These are phyloP conservation scores for Drosophila antonietae DNA, from an alignment of 2,888 invertebrate species.

Conservation along the genomic window DNA sequence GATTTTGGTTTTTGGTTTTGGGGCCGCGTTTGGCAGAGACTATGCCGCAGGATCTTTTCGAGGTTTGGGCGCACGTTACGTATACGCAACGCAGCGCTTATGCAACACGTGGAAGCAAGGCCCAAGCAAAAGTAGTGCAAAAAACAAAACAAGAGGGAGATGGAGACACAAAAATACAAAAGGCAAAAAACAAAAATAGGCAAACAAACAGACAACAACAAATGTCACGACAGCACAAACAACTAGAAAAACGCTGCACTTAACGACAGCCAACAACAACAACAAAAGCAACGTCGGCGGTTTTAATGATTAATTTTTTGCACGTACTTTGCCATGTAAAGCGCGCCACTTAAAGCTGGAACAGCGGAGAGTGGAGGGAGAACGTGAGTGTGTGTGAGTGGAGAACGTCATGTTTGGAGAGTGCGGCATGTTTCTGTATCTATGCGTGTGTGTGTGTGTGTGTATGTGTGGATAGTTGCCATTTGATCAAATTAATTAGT, in stretches of 20 bases:
- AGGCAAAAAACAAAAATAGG: background rate
- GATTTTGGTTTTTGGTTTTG: constrained; percentile 34
- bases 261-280: constrained; percentile 34
- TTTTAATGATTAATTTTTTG: constrained; percentile 74
- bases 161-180: constrained; percentile 1
- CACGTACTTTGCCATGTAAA: constrained; percentile 67
- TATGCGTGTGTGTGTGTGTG: constrained; percentile 7
- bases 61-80: constrained; percentile 43
- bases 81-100: constrained; percentile 53
- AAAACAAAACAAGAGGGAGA: background rate
- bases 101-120: constrained; percentile 50
- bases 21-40: constrained; percentile 37
- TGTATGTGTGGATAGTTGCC: constrained; percentile 11
- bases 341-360: constrained; percentile 45
- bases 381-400: background rate
- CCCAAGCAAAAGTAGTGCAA: constrained; percentile 32
- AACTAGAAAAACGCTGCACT: constrained; percentile 36
- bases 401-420: constrained; percentile 17
- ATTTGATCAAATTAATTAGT: constrained; percentile 19
- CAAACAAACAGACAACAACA: constrained; percentile 40
- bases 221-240: constrained; percentile 64
- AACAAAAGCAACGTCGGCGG: constrained; percentile 39
- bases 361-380: constrained; percentile 5
- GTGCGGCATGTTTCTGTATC: background rate
- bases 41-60: constrained; percentile 52